Evolutionary conservation across 2,797 vertebrate genomes (phyloP).

Genomic region (Chromobotia macracanthus): DNA sequence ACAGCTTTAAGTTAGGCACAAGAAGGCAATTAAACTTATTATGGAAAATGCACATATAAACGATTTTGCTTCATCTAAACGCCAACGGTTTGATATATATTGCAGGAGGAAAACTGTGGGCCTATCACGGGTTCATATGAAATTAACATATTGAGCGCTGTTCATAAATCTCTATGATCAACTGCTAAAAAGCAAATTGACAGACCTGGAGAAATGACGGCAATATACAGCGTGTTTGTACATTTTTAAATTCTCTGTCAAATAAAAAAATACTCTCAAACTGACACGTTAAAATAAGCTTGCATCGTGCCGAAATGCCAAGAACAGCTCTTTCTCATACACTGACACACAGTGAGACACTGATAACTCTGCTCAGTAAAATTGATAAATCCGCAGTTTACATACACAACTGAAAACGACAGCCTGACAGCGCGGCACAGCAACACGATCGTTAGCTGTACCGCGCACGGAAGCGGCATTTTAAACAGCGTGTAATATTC

Average conservation of each 20-base stretch:
- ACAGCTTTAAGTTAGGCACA: conserved; percentile 36
- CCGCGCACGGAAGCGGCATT: conserved; percentile 35
- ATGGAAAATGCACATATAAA: conserved; percentile 43
- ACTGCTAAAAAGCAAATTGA: conserved; percentile 40
- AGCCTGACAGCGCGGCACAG: conserved; percentile 49
- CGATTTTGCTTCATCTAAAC: conserved; percentile 55
- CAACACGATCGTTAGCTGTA: conserved; percentile 32
- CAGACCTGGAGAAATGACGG: neutral
- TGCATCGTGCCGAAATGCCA: conserved; percentile 23
- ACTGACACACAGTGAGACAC: neutral
- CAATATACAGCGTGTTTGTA: neutral
- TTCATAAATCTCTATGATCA: conserved; percentile 45
- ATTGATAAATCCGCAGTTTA: conserved; percentile 73
- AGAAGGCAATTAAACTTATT: conserved; percentile 51
- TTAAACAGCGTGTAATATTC: conserved; percentile 50
- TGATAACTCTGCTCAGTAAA: conserved; percentile 75
- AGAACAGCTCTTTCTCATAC: conserved; percentile 34
- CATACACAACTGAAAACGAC: conserved; percentile 53
- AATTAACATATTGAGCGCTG: conserved; percentile 46
- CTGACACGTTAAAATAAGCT: conserved; percentile 51
- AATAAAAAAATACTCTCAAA: neutral
- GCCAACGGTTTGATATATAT: conserved; percentile 49
- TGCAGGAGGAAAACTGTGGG: conserved; percentile 39
- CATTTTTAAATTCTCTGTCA: neutral
- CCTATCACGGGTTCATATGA: conserved; percentile 51